Base-by-base conservation (phyloP, 1,140 invertebrate genomes). In the Panulirus ornatus region DNA sequence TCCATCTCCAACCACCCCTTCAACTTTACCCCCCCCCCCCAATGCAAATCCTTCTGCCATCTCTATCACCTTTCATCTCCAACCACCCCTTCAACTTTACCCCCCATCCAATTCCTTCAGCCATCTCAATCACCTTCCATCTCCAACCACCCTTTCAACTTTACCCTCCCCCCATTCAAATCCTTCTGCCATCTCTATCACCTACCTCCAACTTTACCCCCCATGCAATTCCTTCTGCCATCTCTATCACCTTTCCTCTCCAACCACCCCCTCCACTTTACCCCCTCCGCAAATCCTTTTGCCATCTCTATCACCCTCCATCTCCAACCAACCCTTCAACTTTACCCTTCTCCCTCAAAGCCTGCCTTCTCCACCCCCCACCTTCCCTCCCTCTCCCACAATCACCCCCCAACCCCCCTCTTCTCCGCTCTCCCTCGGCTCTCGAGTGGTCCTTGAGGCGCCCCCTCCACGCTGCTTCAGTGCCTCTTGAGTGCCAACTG, bases 381-480 rank as follows among this genome's bases (percentile, higher is more conserved):
- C 19, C 83, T 34, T 16, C 83, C 6, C 38, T 54, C 42, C 83
- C 71, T 22, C 42, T n/a, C 3, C 51, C 54, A 63, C 47, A 1
- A 34, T 34, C 58, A n/a, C 34, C 66, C 2, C 66, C 16, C 22
- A 14, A 5, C 44, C 30, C 16, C 47, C 36, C 78, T 34, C 27
- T 34, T 19, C 51, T 58, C 51, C 34, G 19, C 83, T 42, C 44
- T n/a, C 42, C 84, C 73, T 51, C 27, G 73, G 44, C 73, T 78
- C n/a, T 81, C 51, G 85, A 88, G 85, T 66, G 85, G 85, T 44
- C 54, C 85, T 88, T 78, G 76, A 88, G 85, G n/a, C 54, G 85
- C 85, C 85, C n/a, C 85, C 85, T 88, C 58, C 75, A 63, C 85
- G 71, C 85, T 88, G 85, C 85, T 88, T 79, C 51, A 88, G 75